A percentile compares a stretch with the other conserved stretches of the same genome.
phyloP scores from a whole-genome alignment of 2,113 vertebrate genomes.

The Cynopterus brachyotis region DNA sequence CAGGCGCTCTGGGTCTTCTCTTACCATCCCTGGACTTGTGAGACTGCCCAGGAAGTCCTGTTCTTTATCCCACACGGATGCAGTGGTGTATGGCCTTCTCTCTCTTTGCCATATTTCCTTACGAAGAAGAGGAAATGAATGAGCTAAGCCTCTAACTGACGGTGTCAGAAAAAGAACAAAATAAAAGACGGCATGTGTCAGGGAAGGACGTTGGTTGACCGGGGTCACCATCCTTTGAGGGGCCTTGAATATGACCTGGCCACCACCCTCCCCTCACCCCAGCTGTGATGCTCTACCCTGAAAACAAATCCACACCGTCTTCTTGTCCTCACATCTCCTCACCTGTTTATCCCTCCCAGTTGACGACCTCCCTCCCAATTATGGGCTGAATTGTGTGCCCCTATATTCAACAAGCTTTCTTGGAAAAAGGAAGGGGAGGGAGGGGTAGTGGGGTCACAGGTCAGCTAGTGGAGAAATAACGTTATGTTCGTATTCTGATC shows the following conservation, averaged over 20 bases:
- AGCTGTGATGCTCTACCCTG: not conserved
- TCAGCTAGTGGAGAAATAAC: too few species aligned
- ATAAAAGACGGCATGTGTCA: not conserved
- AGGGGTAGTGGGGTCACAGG: not conserved
- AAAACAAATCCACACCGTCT: not conserved
- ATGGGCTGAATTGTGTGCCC: too few species aligned
- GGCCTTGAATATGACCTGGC: rapidly evolving
- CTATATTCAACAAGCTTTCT: not conserved
- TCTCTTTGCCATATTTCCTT: not conserved
- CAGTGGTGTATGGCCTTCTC: too few species aligned
- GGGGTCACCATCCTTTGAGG: rapidly evolving
- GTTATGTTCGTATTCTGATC: not conserved
- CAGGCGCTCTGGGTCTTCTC: not conserved
- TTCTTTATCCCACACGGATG: not conserved
- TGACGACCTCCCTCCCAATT: too few species aligned
- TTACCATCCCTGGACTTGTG: not conserved
- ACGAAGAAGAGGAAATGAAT: not conserved
- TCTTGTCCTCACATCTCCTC: not conserved
- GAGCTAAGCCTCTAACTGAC: not conserved
- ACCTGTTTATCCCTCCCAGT: too few species aligned
- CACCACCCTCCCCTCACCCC: too few species aligned
- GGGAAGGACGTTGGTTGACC: not conserved
- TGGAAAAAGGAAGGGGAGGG: not conserved
- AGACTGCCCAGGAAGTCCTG: not conserved
- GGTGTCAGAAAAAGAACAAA: not conserved